Percentiles rank a stretch among this genome's conserved stretches.
These are phyloP conservation scores for Epistrophe grossulariae DNA, from an alignment of 2,888 invertebrate species.

Conservation along the genomic window DNA sequence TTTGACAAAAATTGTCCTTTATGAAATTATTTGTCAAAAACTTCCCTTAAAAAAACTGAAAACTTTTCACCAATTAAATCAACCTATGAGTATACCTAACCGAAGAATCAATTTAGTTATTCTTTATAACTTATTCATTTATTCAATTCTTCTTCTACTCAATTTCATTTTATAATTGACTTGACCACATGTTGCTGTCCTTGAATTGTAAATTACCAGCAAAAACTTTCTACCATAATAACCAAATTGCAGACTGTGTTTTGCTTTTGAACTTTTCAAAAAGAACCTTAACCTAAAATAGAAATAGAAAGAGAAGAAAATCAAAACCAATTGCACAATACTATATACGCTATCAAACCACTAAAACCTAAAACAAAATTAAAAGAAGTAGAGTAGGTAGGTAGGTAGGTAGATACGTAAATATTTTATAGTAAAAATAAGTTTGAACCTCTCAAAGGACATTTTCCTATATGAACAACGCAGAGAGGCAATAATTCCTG, in stretches of 20 bases:
- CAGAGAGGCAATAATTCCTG: conserved; percentile 13
- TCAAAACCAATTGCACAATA: neutral
- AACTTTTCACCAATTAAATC: too few species aligned
- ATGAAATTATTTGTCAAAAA: too few species aligned
- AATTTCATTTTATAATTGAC: conserved; percentile 9
- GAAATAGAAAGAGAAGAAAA: neutral
- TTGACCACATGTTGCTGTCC: conserved; percentile 22
- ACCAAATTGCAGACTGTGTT: neutral
- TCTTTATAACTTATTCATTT: neutral
- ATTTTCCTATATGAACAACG: neutral
- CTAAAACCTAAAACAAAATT: neutral
- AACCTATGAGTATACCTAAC: too few species aligned
- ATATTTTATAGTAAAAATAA: conserved; percentile 38
- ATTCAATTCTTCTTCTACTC: neutral
- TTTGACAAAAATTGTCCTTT: too few species aligned
- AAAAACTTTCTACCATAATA: neutral
- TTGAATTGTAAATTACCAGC: neutral
- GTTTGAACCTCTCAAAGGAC: conserved; percentile 33
- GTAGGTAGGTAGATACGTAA: neutral
- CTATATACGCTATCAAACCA: neutral
- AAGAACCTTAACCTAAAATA: neutral
- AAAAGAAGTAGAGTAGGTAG: neutral
- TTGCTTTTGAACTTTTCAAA: conserved; percentile 3
- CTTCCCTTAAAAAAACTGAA: too few species aligned
- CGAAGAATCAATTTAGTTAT: neutral